Evolutionary conservation across 2,888 invertebrate genomes (phyloP).

Genomic region (Prosapia bicincta): DNA sequence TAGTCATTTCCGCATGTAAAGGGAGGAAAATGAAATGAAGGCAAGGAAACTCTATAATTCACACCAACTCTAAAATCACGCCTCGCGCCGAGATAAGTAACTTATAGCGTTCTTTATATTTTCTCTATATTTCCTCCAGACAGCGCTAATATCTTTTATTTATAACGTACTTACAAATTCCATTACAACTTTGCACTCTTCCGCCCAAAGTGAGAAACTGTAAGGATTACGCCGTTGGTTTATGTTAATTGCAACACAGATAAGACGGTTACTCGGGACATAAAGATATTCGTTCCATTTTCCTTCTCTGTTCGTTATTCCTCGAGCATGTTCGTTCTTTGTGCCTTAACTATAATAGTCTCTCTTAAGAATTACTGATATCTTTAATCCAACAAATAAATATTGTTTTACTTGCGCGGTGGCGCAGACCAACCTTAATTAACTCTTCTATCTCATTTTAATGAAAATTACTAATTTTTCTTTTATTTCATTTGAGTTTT

Average conservation of each 20-base stretch:
- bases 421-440: neutral
- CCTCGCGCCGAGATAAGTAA: neutral
- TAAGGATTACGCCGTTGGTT: neutral
- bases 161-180: neutral
- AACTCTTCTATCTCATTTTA: no score
- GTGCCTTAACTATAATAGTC: no score
- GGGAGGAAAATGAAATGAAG: neutral
- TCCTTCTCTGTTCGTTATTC: neutral
- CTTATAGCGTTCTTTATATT: neutral
- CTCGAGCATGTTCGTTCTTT: neutral
- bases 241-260: conserved; percentile 2
- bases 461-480: no score
- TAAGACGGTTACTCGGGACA: neutral
- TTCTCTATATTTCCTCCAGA: neutral
- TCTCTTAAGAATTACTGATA: neutral
- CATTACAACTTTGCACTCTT: neutral
- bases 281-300: neutral
- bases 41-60: neutral
- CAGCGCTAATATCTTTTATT: neutral
- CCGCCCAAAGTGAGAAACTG: neutral
- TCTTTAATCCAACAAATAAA: neutral
- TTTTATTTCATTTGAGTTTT: no score
- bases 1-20: no score
- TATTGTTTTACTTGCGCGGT: neutral
- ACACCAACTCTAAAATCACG: neutral